Evolutionary conservation across 2,797 vertebrate genomes (phyloP).

Genomic region (Phrynocephalus guinanensis): DNA sequence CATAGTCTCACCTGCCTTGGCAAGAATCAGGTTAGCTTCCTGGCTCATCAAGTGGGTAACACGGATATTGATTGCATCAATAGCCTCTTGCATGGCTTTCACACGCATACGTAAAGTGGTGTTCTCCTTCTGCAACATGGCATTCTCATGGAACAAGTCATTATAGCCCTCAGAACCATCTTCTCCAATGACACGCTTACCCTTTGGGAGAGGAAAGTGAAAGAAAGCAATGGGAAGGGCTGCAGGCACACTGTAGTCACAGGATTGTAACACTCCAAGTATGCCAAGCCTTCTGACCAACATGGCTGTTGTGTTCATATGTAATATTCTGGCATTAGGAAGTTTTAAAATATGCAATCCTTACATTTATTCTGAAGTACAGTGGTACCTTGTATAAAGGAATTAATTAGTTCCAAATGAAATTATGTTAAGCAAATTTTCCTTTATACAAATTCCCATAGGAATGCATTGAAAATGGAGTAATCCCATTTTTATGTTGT

Average conservation of each 20-base stretch:
- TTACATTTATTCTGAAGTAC: not conserved
- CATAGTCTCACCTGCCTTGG: constrained; percentile 87
- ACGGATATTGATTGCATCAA: constrained; percentile 91
- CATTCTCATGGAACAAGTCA: constrained; percentile 91
- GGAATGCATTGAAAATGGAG: too few species aligned
- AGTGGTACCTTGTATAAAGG: too few species aligned
- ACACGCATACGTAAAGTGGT: constrained; percentile 89
- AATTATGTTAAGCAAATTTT: too few species aligned
- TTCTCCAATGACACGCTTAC: constrained; percentile 90
- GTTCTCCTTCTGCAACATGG: constrained; percentile 93
- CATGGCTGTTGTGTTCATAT: not conserved
- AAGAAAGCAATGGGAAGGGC: not conserved
- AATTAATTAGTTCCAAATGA: too few species aligned
- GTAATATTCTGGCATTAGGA: not conserved
- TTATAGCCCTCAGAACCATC: constrained; percentile 91
- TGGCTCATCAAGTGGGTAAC: constrained; percentile 94
- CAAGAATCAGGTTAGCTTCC: constrained; percentile 89
- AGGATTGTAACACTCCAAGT: not conserved
- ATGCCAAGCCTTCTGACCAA: not conserved
- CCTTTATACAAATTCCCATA: too few species aligned
- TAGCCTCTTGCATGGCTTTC: constrained; percentile 98
- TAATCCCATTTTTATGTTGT: too few species aligned
- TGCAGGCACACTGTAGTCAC: accelerated
- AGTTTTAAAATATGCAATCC: not conserved
- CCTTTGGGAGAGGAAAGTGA: constrained; percentile 74